Evolutionary conservation across 2,797 vertebrate genomes (phyloP).

Genomic region (Apogon hyalosoma): DNA sequence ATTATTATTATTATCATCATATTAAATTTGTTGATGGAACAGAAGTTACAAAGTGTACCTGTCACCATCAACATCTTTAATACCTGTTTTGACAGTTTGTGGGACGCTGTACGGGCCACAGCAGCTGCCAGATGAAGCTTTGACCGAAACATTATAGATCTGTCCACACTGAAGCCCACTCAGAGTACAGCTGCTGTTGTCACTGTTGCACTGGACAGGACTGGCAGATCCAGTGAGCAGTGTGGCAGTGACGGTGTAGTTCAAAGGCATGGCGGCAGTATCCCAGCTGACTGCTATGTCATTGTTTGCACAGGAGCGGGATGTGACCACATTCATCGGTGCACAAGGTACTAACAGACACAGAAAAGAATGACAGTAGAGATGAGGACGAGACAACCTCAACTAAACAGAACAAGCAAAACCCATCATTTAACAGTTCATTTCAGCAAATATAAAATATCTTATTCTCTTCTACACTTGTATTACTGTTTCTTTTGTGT

Average conservation of each 20-base stretch:
- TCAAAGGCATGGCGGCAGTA: slow-evolving; percentile 33
- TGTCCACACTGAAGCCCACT: slow-evolving; percentile 73
- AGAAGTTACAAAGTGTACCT: no score
- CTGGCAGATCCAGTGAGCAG: slow-evolving; percentile 24
- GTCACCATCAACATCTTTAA: not conserved
- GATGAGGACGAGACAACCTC: not conserved
- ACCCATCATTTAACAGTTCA: no score
- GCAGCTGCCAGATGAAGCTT: slow-evolving; percentile 68
- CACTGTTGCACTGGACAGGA: slow-evolving; percentile 55
- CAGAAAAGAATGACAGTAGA: slow-evolving; percentile 1
- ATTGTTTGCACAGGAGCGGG: slow-evolving; percentile 60
- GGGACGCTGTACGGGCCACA: slow-evolving; percentile 50
- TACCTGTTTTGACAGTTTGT: slow-evolving; percentile 71
- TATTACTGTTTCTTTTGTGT: no score
- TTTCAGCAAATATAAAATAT: no score
- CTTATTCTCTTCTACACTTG: no score
- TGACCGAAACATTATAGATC: slow-evolving; percentile 67
- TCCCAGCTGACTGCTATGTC: slow-evolving; percentile 72
- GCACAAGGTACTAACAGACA: slow-evolving; percentile 71
- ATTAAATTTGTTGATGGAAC: no score
- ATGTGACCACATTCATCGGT: slow-evolving; percentile 59
- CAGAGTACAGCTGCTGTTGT: slow-evolving; percentile 63
- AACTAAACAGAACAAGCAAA: not conserved
- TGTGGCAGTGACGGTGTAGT: slow-evolving; percentile 65
- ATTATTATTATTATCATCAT: not conserved